Evolutionary conservation across 2,113 vertebrate genomes (phyloP), one percentile per base, ranked within the genome.

Genomic region (Machaerirhynchus nigripectus): DNA sequence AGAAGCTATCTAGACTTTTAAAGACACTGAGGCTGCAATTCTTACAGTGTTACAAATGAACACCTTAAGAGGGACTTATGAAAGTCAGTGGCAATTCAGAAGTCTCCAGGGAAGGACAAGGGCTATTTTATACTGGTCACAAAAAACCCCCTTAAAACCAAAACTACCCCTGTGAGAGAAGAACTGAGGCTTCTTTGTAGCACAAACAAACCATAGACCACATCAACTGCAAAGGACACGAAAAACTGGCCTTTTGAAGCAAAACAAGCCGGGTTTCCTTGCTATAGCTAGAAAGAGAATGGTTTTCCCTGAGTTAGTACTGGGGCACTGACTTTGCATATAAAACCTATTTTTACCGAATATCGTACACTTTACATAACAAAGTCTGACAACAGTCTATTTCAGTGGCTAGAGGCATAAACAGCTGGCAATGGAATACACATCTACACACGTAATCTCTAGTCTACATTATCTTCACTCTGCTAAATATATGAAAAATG

Each of bases 371-470:
- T 95, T 89, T 53, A 91, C 42, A 13, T 77, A 92, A 91, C 42
- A n/a, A 93, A 83, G 44, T 81, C 86, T 89, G 86, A 95, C 74
- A 96, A 92, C 30, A 73, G 91, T 74, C 37, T 74, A 69, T 68
- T 84, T 87, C 81, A 73, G 74, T 91, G 84, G 91, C 89, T 78
- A 70, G 52, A 15, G 89, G 80, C 94, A 94, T 80, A 96, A 96
- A 91, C 60, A 96, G 35, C 57, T 84, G 79, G 64, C 73, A 80
- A 75, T 15, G n/a, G 18, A 80, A 35, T 42, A 71, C 3, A 1
- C 27, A 78, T 77, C 80, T 67, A 92, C 83, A 80, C 65, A 49
- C 0, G 1, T 55, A 90, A 93, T 93, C 19, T 0, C 42, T 81
- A 55, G 42, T 52, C 70, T 71, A 47, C 3, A 0, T 83, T 73